These are phyloP conservation scores for Cossypha caffra DNA, from an alignment of 2,797 vertebrate genomes.

Conservation along the genomic window DNA sequence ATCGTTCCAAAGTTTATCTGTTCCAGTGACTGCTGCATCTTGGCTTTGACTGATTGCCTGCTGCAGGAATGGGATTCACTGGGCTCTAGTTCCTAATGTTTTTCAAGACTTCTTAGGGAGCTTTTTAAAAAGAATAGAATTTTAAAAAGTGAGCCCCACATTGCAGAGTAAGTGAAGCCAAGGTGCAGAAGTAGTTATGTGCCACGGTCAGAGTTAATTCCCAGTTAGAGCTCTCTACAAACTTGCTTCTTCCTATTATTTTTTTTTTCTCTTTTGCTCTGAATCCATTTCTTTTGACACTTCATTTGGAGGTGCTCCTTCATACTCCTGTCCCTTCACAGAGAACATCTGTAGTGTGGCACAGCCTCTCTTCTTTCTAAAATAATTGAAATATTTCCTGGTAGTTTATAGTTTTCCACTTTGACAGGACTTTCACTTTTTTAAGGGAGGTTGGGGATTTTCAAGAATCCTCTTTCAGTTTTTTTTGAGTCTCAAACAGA, in stretches of 20 bases:
- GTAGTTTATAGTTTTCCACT: background rate
- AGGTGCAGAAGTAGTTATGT: background rate
- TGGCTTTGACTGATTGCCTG: background rate
- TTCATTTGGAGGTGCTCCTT: background rate
- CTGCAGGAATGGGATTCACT: background rate
- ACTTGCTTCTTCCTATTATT: background rate
- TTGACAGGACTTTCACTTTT: background rate
- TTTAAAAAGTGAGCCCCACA: background rate
- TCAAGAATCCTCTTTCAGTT: background rate
- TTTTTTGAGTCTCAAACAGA: background rate
- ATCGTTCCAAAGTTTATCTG: background rate
- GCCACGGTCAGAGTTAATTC: background rate
- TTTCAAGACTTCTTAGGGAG: background rate
- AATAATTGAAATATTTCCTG: background rate
- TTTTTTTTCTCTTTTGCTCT: background rate
- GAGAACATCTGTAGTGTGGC: background rate
- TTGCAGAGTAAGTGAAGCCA: background rate
- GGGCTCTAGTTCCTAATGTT: rapidly evolving
- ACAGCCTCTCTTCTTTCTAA: background rate
- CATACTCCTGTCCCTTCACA: background rate
- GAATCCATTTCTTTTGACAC: background rate
- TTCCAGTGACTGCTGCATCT: background rate
- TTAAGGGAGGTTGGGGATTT: background rate
- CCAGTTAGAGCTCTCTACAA: background rate
- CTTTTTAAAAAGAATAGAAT: background rate